phyloP scores from a whole-genome alignment of 1,140 invertebrate genomes.

The Drosophila rufa region DNA sequence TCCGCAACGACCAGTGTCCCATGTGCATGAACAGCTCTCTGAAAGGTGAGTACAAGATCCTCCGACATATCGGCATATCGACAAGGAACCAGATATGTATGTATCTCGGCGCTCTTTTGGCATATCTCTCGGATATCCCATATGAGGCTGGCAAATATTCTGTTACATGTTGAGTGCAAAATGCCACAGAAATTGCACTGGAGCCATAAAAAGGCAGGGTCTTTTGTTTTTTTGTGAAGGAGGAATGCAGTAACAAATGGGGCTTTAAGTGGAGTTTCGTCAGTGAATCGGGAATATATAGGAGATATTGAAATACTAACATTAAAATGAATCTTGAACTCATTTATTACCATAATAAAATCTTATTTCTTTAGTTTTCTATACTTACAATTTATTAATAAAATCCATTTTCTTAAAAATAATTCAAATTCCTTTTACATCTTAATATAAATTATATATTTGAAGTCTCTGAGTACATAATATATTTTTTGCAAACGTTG shows the following conservation, averaged over 20 bases:
- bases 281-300: too few species aligned
- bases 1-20: constrained; percentile 95
- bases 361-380: too few species aligned
- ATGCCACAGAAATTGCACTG: constrained; percentile 36
- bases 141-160: constrained; percentile 67
- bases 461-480: too few species aligned
- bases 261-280: background rate
- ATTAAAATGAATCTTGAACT: too few species aligned
- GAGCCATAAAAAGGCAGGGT: constrained; percentile 7
- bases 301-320: too few species aligned
- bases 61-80: constrained; percentile 2
- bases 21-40: constrained; percentile 88
- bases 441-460: too few species aligned
- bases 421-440: too few species aligned
- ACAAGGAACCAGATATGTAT: constrained; percentile 6
- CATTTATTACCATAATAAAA: too few species aligned
- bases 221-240: constrained; percentile 18
- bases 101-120: constrained; percentile 22
- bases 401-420: too few species aligned
- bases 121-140: constrained; percentile 60
- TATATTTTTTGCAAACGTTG: constrained; percentile 4
- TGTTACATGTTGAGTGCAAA: constrained; percentile 52
- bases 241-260: constrained; percentile 25
- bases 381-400: background rate
- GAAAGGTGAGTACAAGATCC: constrained; percentile 68